These are phyloP conservation scores for Masticophis lateralis DNA, from an alignment of 2,797 vertebrate species.

Conservation along the genomic window DNA sequence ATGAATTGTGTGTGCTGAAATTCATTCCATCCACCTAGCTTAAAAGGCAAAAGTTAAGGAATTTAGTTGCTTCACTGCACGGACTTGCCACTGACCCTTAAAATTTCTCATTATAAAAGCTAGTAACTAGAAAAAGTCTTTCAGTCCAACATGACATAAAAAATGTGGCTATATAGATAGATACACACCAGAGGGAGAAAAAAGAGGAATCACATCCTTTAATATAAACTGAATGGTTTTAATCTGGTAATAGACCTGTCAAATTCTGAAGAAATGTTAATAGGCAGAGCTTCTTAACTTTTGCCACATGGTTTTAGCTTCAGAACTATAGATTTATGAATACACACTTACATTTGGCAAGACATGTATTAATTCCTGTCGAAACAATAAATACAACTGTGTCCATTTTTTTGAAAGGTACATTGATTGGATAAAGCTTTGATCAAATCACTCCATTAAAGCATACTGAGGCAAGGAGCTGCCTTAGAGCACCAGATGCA, in stretches of 20 bases:
- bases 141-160: constrained; percentile 35
- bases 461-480: background rate
- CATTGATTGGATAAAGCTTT: background rate
- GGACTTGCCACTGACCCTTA: constrained; percentile 22
- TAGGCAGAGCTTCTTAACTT: constrained; percentile 31
- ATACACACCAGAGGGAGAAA: constrained; percentile 16
- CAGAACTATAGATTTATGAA: background rate
- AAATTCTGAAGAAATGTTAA: constrained; percentile 57
- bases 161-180: constrained; percentile 40
- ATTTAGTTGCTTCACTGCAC: constrained; percentile 17
- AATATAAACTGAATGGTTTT: constrained; percentile 46
- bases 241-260: constrained; percentile 42
- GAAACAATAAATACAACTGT: background rate
- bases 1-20: constrained; percentile 23
- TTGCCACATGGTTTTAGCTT: constrained; percentile 29
- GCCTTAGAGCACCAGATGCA: background rate
- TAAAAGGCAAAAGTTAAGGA: constrained; percentile 41
- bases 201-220: constrained; percentile 27
- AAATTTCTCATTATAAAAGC: constrained; percentile 23
- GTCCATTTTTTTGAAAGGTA: background rate
- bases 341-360: constrained; percentile 19
- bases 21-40: constrained; percentile 12
- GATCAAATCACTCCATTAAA: background rate
- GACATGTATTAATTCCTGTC: background rate
- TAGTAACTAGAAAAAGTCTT: constrained; percentile 40